Conservation (phyloP, 1,140 invertebrate species). For the Diabrotica undecimpunctata region DNA sequence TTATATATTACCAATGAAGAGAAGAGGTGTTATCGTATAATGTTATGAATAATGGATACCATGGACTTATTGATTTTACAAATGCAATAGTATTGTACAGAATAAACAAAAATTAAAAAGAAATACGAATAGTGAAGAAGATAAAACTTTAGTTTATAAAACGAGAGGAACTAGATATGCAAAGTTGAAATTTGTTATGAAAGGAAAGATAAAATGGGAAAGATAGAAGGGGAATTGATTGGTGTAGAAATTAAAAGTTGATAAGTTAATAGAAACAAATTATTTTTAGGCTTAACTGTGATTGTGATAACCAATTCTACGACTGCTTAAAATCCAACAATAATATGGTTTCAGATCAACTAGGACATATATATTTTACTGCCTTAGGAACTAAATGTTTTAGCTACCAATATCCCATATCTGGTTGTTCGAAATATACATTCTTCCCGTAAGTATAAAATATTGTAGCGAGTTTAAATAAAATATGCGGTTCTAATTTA, state of each 20-base stretch:
- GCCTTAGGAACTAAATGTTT: conserved; percentile 63
- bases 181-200: not conserved
- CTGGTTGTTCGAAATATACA: conserved; percentile 52
- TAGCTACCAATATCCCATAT: conserved; percentile 61
- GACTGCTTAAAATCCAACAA: conserved; percentile 58
- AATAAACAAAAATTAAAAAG: too few species aligned
- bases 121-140: too few species aligned
- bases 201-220: not conserved
- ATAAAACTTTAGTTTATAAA: too few species aligned
- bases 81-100: too few species aligned
- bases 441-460: conserved; percentile 34
- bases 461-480: too few species aligned
- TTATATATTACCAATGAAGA: too few species aligned
- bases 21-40: too few species aligned
- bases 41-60: too few species aligned
- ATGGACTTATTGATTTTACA: too few species aligned
- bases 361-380: conserved; percentile 67
- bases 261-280: not conserved
- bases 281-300: conserved; percentile 57
- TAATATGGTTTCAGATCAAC: conserved; percentile 49
- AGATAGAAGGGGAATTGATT: not conserved
- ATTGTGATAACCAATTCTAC: conserved; percentile 66
- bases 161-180: too few species aligned
- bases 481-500: too few species aligned
- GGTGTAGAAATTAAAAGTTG: not conserved